A percentile compares a stretch with the other conserved stretches of the same genome.
Evolutionary conservation across 2,797 vertebrate species (phyloP).

Genomic region (Bucorvus abyssinicus): DNA sequence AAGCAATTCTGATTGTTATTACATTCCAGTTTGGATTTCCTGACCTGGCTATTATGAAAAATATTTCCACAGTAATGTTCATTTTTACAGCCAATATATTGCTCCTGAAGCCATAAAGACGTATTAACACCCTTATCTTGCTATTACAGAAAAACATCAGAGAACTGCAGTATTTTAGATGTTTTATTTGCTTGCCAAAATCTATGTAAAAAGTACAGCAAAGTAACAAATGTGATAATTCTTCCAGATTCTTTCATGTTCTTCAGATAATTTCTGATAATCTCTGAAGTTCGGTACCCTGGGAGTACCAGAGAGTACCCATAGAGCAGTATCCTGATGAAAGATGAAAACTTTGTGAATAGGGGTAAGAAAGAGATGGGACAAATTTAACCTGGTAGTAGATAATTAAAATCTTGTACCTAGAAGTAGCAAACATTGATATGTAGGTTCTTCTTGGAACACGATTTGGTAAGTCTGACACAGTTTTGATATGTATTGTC

Average conservation of each 20-base stretch:
- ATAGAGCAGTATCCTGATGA: neutral
- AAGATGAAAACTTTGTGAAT: neutral
- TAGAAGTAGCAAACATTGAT: neutral
- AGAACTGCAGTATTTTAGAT: neutral
- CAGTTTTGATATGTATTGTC: accelerated
- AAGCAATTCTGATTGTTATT: neutral
- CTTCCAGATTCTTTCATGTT: neutral
- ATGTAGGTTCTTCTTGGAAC: neutral
- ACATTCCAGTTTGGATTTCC: neutral
- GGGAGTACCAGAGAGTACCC: too few species aligned
- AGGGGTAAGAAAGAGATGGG: neutral
- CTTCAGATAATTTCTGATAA: neutral
- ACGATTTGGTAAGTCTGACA: neutral
- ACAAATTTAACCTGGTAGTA: neutral
- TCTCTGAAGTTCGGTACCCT: neutral
- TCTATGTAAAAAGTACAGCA: neutral
- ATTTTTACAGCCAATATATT: neutral
- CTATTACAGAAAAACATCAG: neutral
- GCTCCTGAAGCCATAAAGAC: neutral
- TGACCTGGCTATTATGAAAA: neutral
- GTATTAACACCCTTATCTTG: neutral
- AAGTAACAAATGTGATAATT: neutral
- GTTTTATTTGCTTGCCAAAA: neutral
- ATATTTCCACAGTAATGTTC: neutral
- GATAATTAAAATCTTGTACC: neutral